Conservation (phyloP, 2,113 vertebrate genomes). For the Todiramphus saurophagus region DNA sequence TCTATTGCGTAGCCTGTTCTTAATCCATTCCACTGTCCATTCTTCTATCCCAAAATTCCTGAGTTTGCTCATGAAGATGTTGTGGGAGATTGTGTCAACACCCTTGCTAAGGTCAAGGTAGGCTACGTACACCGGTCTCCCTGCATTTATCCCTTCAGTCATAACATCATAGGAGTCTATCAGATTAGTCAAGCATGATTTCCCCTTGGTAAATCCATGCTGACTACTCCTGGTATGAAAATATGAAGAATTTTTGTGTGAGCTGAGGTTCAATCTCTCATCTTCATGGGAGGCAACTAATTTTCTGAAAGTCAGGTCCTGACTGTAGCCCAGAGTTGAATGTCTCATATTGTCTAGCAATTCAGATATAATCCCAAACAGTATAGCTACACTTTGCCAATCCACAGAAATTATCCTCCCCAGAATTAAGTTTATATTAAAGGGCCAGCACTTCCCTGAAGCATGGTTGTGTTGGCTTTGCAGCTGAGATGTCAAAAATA, state of each 20-base stretch:
- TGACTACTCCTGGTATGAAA: not conserved
- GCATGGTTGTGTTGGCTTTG: not conserved
- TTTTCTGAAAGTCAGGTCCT: not conserved
- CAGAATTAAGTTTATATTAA: not conserved
- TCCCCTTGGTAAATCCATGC: no score
- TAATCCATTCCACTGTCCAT: no score
- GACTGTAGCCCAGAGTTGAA: not conserved
- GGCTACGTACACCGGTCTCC: no score
- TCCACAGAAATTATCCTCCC: not conserved
- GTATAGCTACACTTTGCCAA: not conserved
- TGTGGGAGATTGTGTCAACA: no score
- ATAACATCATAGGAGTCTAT: no score
- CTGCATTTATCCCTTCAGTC: no score
- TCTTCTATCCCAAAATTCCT: no score
- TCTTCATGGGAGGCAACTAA: not conserved
- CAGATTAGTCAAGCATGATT: no score
- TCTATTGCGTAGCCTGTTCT: no score
- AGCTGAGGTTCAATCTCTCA: not conserved
- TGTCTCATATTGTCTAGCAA: rapidly evolving
- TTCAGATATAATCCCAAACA: not conserved
- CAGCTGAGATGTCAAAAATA: not conserved
- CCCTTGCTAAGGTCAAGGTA: no score
- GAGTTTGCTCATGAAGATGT: no score
- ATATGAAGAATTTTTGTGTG: not conserved
- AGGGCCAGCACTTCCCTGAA: not conserved